Base-by-base conservation (phyloP, 1,140 invertebrate genomes). In the Pygmarrhopalites habei region DNA sequence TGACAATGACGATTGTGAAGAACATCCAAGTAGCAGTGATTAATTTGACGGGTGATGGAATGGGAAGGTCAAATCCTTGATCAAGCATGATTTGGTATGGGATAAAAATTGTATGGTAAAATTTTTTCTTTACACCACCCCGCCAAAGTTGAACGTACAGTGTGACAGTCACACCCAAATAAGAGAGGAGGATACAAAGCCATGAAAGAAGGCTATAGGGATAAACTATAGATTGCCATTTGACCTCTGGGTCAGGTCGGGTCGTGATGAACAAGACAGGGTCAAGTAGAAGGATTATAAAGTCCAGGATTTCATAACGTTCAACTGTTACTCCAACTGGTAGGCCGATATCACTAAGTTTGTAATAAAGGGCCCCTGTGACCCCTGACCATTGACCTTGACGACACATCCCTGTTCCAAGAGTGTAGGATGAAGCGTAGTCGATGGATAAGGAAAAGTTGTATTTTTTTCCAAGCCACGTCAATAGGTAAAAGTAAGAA, bases 221-320 rank as follows among this genome's bases (percentile, higher is more conserved):
- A n/a, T 68, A 23, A 14, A 68, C 41, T 5, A 68, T 41, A 7
- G 66, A 58, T 26, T 32, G 58, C 66, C 66, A 68, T 44, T 61
- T 39, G 10, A 64, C 47, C 12, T 53, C 26, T 1, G 32, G 29
- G 25, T 61, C 23, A 0, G 66, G 66, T n/a, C 14, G 19, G 1
- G 58, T 25, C 17, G 60, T 64, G 12, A 64, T 21, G 47, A 68
- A 68, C 2, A 68, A 32, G 5, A 68, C 29, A 1, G 51, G 55
- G 21, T 68, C 62, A 0, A 43, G 60, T 23, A 41, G 60, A 4
- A 41, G 58, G 15, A 39, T 43, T 4, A 58, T 68, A 5, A 64
- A 35, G 21, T 64, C 66, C 60, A 67, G 60, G 3, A 64, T 51
- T n/a, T 35, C 55, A 15, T 49, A 17, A 46, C 64, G 62, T 14